These are phyloP conservation scores for Gallinago solitaria DNA, from an alignment of 2,797 vertebrate species.

Conservation along the genomic window DNA sequence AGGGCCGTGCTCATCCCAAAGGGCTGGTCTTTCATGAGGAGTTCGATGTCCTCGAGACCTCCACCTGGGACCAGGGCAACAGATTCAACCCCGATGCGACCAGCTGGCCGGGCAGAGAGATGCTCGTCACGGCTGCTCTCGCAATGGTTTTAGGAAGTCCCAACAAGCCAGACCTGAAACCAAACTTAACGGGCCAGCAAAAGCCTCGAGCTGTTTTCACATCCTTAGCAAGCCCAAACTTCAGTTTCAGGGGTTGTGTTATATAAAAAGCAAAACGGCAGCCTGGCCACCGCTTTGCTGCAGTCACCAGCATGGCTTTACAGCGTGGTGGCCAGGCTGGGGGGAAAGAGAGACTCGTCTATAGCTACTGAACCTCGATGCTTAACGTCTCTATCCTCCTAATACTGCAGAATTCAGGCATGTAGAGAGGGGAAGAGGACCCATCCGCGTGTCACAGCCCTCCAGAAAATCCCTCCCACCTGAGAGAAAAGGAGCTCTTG, in stretches of 20 bases:
- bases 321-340: background rate
- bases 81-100: background rate
- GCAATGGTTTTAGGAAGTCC: background rate
- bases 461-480: fast-evolving
- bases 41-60: background rate
- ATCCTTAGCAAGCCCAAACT: background rate
- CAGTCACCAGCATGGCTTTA: background rate
- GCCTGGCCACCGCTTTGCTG: background rate
- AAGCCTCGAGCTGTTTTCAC: background rate
- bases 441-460: background rate
- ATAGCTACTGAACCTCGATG: background rate
- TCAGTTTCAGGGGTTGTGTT: background rate
- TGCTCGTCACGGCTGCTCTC: fast-evolving
- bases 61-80: background rate
- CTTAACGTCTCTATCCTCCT: background rate
- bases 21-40: background rate
- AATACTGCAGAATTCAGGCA: background rate
- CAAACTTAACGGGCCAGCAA: background rate
- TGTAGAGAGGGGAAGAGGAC: background rate
- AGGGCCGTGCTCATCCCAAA: background rate
- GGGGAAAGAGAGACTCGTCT: background rate
- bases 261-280: background rate
- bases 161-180: background rate
- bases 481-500: background rate
- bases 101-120: background rate